phyloP scores from a whole-genome alignment of 2,113 vertebrate genomes.

The Ivindomyrus marchei region DNA sequence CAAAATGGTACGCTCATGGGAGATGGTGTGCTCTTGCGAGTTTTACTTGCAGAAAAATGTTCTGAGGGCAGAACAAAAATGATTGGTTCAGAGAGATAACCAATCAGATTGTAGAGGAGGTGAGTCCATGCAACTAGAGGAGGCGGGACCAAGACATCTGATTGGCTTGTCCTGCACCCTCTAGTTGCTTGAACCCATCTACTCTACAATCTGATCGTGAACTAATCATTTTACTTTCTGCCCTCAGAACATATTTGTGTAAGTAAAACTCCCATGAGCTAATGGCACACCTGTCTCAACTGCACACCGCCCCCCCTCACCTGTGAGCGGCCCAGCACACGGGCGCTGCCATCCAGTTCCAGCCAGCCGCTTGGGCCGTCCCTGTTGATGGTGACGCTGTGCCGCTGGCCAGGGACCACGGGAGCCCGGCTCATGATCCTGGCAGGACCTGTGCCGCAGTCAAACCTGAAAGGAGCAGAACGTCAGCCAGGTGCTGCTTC shows the following conservation, averaged over 20 bases:
- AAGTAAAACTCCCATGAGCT: background rate
- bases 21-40: too few species aligned
- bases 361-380: slow-evolving; percentile 62
- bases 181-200: background rate
- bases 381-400: slow-evolving; percentile 53
- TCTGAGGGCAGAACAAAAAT: too few species aligned
- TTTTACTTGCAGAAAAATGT: too few species aligned
- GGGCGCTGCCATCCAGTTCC: slow-evolving; percentile 51
- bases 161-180: background rate
- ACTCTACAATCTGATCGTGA: background rate
- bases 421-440: slow-evolving; percentile 55
- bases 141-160: background rate
- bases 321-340: slow-evolving; percentile 63
- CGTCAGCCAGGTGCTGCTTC: background rate
- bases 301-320: slow-evolving; percentile 36
- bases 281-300: background rate
- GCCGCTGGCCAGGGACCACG: slow-evolving; percentile 64
- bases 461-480: slow-evolving; percentile 54
- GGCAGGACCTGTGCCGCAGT: slow-evolving; percentile 69
- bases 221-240: background rate
- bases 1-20: background rate
- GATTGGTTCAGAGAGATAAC: background rate
- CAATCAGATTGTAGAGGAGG: background rate
- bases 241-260: background rate
- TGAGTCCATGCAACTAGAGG: background rate